Evolutionary conservation across 1,140 invertebrate genomes (phyloP), one percentile per base, ranked within the genome.

Genomic region (Hylyphantes graminicola): DNA sequence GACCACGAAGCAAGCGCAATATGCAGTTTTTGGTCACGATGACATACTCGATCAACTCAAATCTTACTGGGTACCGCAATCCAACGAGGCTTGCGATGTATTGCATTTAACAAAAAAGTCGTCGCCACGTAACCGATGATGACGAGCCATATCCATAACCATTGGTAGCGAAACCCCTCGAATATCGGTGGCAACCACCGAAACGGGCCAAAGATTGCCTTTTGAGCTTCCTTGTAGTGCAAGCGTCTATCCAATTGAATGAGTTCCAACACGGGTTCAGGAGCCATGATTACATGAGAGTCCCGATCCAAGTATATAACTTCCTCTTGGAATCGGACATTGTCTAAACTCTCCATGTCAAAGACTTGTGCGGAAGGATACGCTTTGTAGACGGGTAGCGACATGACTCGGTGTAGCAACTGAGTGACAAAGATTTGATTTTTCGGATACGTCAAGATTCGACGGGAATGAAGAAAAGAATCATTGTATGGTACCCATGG

Each of bases 341-440:
- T 21, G 53, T 78, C 48, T 6, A 78, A 10, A 13, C 1, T 21
- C 2, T 57, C 0, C 11, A 65, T 7, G 0, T 67, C 0, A n/a
- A 78, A 78, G 0, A 9, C n/a, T 78, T 63, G 6, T 61, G n/a
- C 76, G 35, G 21, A 35, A 0, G 76, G 51, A 55, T 65, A 67
- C 13, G 11, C 7, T 13, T 54, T 1, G 8, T 78, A 78, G 9
- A 59, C 55, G 0, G n/a, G n/a, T n/a, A 13, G 5, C n/a, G 15
- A 2, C 64, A 7, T n/a, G 2, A 59, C 19, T 11, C 67, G 54
- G 0, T 15, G n/a, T 54, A 78, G 35, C 3, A 65, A 65, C 2
- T 78, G 76, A 65, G 63, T n/a, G 0, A 50, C n/a, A 55, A 78
- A 78, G 15, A 78, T 67, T 12, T 65, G 12, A 21, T 78, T 78